A percentile compares a stretch with the other conserved stretches of the same genome.
These are phyloP conservation scores for Apostichopus japonicus DNA, from an alignment of 35 echinoderm and acorn worm genomes.

Conservation along the genomic window DNA sequence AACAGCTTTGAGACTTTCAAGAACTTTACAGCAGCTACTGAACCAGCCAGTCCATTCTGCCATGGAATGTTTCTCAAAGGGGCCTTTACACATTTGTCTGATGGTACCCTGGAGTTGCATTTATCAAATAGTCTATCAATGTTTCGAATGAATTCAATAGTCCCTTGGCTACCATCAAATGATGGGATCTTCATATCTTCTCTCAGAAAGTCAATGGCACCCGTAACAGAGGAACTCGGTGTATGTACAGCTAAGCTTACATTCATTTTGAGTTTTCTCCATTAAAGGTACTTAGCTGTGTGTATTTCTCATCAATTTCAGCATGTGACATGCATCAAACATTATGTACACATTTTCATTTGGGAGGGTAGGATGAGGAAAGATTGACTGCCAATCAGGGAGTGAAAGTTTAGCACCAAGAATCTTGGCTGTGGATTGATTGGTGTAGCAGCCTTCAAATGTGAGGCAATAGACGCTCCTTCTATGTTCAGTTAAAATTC, in stretches of 20 bases:
- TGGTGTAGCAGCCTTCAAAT: constrained; percentile 7
- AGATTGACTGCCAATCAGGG: background rate
- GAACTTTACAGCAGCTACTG: background rate
- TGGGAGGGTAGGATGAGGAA: background rate
- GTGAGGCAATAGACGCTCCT: background rate
- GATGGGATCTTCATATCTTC: background rate
- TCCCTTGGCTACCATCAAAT: constrained; percentile 6
- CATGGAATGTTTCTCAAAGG: constrained; percentile 17
- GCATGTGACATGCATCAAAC: constrained; percentile 47
- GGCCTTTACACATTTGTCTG: background rate
- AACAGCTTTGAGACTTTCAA: background rate
- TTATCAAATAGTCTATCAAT: constrained; percentile 48
- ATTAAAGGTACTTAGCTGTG: constrained; percentile 15
- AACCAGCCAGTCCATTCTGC: constrained; percentile 18
- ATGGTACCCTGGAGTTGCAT: constrained; percentile 18
- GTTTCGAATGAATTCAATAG: constrained; percentile 1
- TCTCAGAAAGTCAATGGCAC: constrained; percentile 28
- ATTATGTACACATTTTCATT: constrained; percentile 15
- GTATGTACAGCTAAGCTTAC: constrained; percentile 31
- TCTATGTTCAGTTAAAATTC: background rate
- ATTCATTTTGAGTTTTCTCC: constrained; percentile 15
- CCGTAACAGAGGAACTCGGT: background rate
- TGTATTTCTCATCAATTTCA: constrained; percentile 43
- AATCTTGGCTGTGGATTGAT: constrained; percentile 26
- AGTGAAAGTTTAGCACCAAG: constrained; percentile 18